Conservation (phyloP, 2,113 vertebrate species). For the Rissa tridactyla region DNA sequence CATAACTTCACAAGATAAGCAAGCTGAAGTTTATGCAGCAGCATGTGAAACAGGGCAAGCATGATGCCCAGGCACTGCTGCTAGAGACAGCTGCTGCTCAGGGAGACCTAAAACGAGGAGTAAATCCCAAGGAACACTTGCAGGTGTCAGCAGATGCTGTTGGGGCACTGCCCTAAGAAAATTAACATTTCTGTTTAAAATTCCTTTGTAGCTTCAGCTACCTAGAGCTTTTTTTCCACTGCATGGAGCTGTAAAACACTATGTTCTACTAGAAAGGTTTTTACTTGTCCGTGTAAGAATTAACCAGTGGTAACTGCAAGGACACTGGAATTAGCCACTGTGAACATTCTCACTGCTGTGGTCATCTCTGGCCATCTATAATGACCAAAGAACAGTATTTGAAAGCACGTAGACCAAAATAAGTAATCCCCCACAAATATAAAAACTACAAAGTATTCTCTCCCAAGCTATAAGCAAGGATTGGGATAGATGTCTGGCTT, state of each 20-base stretch:
- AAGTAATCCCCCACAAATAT: neutral
- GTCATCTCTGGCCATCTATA: neutral
- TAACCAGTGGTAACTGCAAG: neutral
- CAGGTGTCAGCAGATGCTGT: fast-evolving
- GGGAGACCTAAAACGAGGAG: neutral
- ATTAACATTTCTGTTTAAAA: neutral
- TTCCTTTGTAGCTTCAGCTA: neutral
- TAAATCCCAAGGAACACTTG: neutral
- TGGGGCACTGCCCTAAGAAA: neutral
- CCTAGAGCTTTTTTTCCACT: neutral
- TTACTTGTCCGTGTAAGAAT: neutral
- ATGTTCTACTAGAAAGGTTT: neutral
- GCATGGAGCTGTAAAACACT: neutral
- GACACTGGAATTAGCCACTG: neutral
- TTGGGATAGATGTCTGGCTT: neutral
- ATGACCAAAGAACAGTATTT: neutral
- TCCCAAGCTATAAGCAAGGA: neutral
- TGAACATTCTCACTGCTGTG: neutral
- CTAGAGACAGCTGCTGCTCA: neutral
- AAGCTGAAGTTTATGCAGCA: neutral
- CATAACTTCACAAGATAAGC: no score
- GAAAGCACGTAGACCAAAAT: neutral
- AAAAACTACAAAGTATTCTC: neutral
- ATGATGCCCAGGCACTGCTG: no score
- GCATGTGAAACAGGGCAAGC: neutral